Evolutionary conservation across 2,797 vertebrate genomes (phyloP), one percentile per base, ranked within the genome.

Genomic region (Knipowitschia caucasica): DNA sequence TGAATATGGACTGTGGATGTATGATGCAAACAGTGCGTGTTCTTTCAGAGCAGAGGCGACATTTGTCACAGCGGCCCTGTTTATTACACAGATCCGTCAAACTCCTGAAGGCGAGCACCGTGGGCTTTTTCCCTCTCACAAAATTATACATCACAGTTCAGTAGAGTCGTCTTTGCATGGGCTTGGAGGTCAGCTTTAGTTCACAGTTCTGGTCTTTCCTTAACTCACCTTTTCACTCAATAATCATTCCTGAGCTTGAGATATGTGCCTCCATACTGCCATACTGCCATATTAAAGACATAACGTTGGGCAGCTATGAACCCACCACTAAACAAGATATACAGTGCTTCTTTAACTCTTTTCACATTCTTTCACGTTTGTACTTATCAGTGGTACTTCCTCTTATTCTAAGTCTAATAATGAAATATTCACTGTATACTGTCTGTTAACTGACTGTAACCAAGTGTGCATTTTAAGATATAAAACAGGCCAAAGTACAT

Each of bases 71-170:
- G 8, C 25, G 4, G 25, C 43, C 0, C 15, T 12, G 9, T 46
- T 46, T 46, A 46, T 46, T 46, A 18, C 25, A 27, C n/a, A 17
- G 43, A 46, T 46, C 29, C 11, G n/a, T 46, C 43, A 29, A 29
- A 11, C 25, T 11, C 44, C n/a, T 11, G 7, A 17, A 18, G 20
- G n/a, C 44, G 11, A n/a, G 39, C 18, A 10, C 39, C 10, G 20
- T 11, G 39, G 1, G 4, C 2, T n/a, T 43, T 25, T n/a, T 14
- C 3, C 12, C 2, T 43, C n/a, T 25, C 40, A 25, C 20, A 24
- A 24, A 25, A 43, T 12, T 43, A n/a, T 2, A 23, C 2, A 17
- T 7, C 3, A 23, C 17, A 8, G 17, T 40, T 18, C 20, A 1
- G 38, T 10, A 3, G 7, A 14, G 6, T 26, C 2, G n/a, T n/a